phyloP scores from a whole-genome alignment of 2,113 vertebrate species.

The Eulacestoma nigropectus region DNA sequence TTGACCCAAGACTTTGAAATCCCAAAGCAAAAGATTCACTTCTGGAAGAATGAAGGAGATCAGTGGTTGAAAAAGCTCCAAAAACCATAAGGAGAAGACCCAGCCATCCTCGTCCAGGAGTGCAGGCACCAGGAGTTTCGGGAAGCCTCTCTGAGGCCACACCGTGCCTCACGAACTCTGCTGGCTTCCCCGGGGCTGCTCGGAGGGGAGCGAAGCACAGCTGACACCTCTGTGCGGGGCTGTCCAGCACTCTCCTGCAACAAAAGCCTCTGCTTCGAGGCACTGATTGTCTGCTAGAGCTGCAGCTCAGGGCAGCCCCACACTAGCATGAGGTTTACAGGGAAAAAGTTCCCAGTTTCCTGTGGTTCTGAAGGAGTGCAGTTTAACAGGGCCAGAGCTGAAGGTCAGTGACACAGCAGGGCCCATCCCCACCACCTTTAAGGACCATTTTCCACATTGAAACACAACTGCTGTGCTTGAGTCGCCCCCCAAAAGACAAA shows the following conservation, averaged over 20 bases:
- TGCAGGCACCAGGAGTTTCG: not conserved
- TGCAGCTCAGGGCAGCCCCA: not conserved
- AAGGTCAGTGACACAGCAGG: not conserved
- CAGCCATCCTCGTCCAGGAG: not conserved
- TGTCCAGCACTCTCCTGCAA: not conserved
- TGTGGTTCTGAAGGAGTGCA: not conserved
- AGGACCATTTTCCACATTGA: not conserved
- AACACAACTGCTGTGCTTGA: not conserved
- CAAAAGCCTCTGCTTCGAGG: not conserved
- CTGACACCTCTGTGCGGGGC: not conserved
- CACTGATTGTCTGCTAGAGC: not conserved
- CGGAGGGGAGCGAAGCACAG: not conserved
- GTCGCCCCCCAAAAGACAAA: not conserved
- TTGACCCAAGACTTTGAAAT: not conserved
- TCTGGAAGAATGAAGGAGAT: not conserved
- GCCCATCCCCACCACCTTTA: not conserved
- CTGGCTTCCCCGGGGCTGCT: not conserved
- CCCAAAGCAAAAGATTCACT: not conserved
- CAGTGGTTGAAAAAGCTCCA: not conserved
- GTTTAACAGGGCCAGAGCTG: not conserved
- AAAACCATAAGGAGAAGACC: not conserved
- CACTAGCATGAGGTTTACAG: not conserved
- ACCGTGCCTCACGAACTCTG: not conserved
- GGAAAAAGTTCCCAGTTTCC: not conserved
- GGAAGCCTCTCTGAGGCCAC: not conserved